Evolutionary conservation across 2,797 vertebrate genomes (phyloP).

Genomic region (Liasis olivaceus): DNA sequence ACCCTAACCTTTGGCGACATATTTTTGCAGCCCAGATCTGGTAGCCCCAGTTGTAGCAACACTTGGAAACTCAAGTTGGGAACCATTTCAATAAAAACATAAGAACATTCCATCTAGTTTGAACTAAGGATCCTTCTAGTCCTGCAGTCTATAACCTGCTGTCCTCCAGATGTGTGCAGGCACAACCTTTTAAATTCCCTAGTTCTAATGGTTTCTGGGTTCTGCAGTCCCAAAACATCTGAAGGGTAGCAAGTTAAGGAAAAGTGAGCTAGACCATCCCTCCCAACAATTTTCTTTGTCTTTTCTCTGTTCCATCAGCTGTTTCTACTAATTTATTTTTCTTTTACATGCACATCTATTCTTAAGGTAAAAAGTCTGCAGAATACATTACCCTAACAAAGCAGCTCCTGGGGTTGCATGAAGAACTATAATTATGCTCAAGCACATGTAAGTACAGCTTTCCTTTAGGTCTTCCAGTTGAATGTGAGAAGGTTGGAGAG

Average conservation of each 20-base stretch:
- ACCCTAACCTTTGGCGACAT: not conserved
- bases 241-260: not conserved
- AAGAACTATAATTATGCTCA: not conserved
- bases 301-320: not conserved
- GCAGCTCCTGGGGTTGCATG: not conserved
- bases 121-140: not conserved
- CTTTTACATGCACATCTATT: not conserved
- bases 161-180: not conserved
- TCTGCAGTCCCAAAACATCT: not conserved
- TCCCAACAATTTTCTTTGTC: not conserved
- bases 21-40: not conserved
- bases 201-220: not conserved
- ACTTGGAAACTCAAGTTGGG: not conserved
- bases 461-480: not conserved
- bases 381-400: not conserved
- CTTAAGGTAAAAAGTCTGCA: not conserved
- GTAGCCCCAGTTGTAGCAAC: not conserved
- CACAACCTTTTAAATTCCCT: not conserved
- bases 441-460: not conserved
- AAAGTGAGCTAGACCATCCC: not conserved
- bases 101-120: not conserved
- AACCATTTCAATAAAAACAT: not conserved
- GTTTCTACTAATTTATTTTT: not conserved
- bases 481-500: not conserved
- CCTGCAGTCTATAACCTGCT: not conserved